These are phyloP conservation scores for Macrosiphum euphorbiae DNA, from an alignment of 2,888 invertebrate species.

Conservation along the genomic window DNA sequence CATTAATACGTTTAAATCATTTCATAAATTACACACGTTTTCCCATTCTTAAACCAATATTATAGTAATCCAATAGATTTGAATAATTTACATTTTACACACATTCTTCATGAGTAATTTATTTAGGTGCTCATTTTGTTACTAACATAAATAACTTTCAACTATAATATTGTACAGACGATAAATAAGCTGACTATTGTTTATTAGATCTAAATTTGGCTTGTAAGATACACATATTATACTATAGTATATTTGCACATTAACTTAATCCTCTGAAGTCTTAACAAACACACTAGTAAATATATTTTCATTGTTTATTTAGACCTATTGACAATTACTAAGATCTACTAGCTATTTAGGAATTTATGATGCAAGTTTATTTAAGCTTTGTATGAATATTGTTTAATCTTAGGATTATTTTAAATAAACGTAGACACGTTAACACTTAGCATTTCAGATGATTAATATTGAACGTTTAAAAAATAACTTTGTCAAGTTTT, in stretches of 20 bases:
- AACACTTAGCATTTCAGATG: not conserved
- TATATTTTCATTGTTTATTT: not conserved
- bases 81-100: not conserved
- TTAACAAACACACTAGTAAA: not conserved
- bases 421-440: not conserved
- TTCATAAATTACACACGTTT: not conserved
- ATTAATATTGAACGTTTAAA: not conserved
- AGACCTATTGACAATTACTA: not conserved
- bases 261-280: not conserved
- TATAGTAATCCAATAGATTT: not conserved
- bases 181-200: not conserved
- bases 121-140: not conserved
- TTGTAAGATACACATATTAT: not conserved
- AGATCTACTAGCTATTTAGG: not conserved
- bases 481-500: not conserved
- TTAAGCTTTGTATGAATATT: not conserved
- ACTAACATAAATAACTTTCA: not conserved
- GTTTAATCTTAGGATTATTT: not conserved
- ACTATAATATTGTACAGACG: conserved; percentile 8
- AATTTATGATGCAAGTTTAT: not conserved
- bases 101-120: not conserved
- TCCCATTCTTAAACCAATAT: not conserved
- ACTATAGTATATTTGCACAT: not conserved
- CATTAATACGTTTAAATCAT: not conserved
- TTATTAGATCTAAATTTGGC: not conserved